Evolutionary conservation across 2,888 invertebrate genomes (phyloP), one percentile per base, ranked within the genome.

Genomic region (Drosophila koepferae): DNA sequence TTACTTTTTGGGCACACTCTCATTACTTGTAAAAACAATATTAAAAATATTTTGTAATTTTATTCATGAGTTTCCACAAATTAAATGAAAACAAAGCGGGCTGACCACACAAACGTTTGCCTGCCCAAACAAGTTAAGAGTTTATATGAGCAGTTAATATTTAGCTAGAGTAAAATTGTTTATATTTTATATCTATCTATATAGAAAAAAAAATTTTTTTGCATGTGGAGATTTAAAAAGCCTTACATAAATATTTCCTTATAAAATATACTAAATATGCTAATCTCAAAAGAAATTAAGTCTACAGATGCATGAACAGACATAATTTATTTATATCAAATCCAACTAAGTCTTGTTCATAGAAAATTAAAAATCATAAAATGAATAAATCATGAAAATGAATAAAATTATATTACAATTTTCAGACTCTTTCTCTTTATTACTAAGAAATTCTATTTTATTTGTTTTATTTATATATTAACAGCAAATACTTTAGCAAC

Each of bases 41-140:
- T 48, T 51, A 43, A 54, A 51, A 60, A 55, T 64, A 43, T 61
- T 58, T 58, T 10, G 59, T 78, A 80, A 78, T 78, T 72, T 80
- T 78, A 77, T 81, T 69, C 81, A 81, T 78, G 78, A 77, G 77
- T 53, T 80, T 63, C 28, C 51, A 41, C 71, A 62, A 77, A 59
- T 62, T 80, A 61, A 60, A 63, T 36, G 48, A 53, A 63, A 48
- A 43, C 8, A 51, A 60, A 66, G 38, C 38, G 49, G 58, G 55
- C 73, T 78, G 68, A 61, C 55, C 66, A 69, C 62, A 61, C 72
- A 62, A 18, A 7, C 48, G 9, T n/a, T 48, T 4, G 48, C 48
- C 28, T 3, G 31, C 4, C 48, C 48, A 16, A n/a, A 34, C 20
- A 9, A 23, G 9, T 14, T 18, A 28, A 38, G 7, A 40, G 1